These are phyloP conservation scores for Aythya fuligula DNA, from an alignment of 2,797 vertebrate species.

Conservation along the genomic window DNA sequence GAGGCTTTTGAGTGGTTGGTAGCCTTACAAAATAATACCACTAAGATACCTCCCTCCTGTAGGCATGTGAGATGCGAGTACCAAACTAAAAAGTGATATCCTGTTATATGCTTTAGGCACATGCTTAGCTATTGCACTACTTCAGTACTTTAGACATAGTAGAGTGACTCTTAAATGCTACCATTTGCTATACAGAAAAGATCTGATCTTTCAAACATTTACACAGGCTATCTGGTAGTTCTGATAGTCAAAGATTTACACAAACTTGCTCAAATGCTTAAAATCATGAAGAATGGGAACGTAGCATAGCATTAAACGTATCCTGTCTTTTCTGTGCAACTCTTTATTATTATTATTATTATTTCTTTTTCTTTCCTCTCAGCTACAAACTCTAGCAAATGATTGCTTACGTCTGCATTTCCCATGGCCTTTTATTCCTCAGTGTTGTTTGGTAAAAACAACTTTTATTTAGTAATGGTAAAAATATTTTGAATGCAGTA, in stretches of 20 bases:
- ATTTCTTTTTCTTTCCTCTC: neutral
- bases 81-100: neutral
- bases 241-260: neutral
- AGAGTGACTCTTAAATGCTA: neutral
- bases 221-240: neutral
- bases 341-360: neutral
- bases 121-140: neutral
- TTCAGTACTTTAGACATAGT: neutral
- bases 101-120: neutral
- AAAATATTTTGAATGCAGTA: constrained; percentile 4
- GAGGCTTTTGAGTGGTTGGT: neutral
- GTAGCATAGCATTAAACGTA: neutral
- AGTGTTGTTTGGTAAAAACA: neutral
- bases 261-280: neutral
- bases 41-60: neutral
- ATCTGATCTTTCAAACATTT: neutral
- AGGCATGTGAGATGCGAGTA: neutral
- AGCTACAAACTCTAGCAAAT: neutral
- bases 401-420: neutral
- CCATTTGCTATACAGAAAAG: neutral
- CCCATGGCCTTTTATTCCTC: neutral
- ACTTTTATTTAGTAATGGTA: neutral
- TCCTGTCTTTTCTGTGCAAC: neutral
- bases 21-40: neutral
- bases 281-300: neutral